Percentiles rank a stretch among this genome's conserved stretches.
These are phyloP conservation scores for Hemitrygon akajei DNA, from an alignment of 2,797 vertebrate genomes.

Conservation along the genomic window DNA sequence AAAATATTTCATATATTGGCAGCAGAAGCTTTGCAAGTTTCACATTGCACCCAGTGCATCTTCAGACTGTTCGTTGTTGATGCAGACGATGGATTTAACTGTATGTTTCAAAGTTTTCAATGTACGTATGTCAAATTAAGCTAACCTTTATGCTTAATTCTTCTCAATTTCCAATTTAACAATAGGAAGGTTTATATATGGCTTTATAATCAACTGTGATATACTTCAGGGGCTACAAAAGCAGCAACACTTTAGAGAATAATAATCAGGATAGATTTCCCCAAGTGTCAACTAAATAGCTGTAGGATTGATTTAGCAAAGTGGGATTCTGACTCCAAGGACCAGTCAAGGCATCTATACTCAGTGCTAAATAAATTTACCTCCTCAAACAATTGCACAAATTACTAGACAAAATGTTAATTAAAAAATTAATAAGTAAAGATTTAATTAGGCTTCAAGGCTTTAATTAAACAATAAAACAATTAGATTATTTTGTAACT, in stretches of 20 bases:
- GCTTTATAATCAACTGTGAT: not conserved
- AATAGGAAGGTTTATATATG: not conserved
- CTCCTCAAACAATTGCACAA: slow-evolving; percentile 15
- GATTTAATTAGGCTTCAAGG: slow-evolving; percentile 16
- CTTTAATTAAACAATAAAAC: slow-evolving; percentile 31
- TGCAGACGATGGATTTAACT: no score
- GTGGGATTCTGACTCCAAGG: not conserved
- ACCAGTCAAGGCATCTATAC: not conserved
- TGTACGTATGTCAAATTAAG: no score
- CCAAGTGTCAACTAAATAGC: not conserved
- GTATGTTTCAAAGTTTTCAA: no score
- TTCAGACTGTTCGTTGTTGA: no score
- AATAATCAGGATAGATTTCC: not conserved
- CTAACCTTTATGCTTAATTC: no score
- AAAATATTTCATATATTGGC: no score
- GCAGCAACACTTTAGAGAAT: not conserved
- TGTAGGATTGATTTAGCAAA: slow-evolving; percentile 16
- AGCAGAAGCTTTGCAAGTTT: no score
- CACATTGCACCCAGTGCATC: no score
- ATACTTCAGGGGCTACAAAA: not conserved
- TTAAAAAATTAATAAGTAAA: slow-evolving; percentile 30
- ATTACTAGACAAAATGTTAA: not conserved
- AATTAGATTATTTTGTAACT: slow-evolving; percentile 25
- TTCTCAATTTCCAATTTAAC: not conserved
- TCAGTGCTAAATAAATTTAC: slow-evolving; percentile 13